These are phyloP conservation scores for Lota lota DNA, from an alignment of 2,113 vertebrate species.

Conservation along the genomic window DNA sequence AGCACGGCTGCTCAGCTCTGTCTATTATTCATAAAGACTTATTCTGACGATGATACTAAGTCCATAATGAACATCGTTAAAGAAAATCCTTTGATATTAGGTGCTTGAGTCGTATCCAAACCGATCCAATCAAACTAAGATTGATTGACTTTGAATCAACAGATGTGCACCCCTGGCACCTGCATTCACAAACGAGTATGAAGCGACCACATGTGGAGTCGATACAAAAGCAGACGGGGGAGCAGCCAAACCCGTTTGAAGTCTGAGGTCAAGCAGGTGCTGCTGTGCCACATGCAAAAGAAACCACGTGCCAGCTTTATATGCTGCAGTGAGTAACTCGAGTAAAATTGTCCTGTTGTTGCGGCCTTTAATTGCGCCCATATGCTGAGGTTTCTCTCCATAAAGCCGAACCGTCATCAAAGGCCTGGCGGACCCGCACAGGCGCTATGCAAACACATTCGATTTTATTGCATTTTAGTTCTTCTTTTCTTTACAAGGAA, in stretches of 20 bases:
- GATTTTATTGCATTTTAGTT: constrained; percentile 14
- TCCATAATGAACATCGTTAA: too few species aligned
- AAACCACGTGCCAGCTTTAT: constrained; percentile 42
- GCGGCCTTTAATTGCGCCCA: constrained; percentile 38
- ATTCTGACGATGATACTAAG: too few species aligned
- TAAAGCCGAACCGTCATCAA: constrained; percentile 8
- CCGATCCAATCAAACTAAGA: too few species aligned
- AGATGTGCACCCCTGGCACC: too few species aligned
- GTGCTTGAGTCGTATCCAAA: too few species aligned
- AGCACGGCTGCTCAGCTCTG: too few species aligned
- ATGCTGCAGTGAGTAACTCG: constrained; percentile 48
- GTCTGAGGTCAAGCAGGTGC: constrained; percentile 57
- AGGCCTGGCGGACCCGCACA: neutral
- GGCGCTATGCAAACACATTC: too few species aligned
- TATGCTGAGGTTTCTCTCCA: constrained; percentile 30
- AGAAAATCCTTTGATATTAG: too few species aligned
- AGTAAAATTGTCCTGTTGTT: constrained; percentile 37
- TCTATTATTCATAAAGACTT: too few species aligned
- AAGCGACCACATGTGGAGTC: too few species aligned
- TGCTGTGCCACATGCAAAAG: constrained; percentile 29
- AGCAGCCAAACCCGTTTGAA: constrained; percentile 11
- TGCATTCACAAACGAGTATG: too few species aligned
- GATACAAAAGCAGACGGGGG: neutral
- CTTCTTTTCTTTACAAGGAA: constrained; percentile 29
- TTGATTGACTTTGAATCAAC: too few species aligned